Conservation (phyloP, 2,888 invertebrate species). For the Chaitophorus viminalis region DNA sequence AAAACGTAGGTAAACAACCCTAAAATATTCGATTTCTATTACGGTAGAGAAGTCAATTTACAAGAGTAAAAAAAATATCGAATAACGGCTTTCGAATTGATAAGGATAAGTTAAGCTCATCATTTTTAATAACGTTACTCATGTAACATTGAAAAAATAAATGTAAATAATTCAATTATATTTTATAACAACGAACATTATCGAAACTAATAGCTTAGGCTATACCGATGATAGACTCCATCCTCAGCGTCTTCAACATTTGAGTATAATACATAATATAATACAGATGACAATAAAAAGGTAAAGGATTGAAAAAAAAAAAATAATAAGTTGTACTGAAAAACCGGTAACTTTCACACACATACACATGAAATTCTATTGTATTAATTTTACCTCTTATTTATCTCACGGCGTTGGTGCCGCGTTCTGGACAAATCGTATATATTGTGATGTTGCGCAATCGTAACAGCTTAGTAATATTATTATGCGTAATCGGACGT, state of each 20-base stretch:
- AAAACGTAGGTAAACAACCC: no score
- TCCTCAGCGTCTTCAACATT: no score
- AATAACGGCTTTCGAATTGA: not conserved
- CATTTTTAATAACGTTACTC: no score
- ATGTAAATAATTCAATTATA: no score
- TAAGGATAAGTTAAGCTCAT: not conserved
- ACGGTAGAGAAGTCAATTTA: not conserved
- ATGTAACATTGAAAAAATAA: no score
- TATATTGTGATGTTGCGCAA: constrained; percentile 4
- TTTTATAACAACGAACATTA: no score
- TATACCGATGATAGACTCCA: no score
- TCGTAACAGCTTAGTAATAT: not conserved
- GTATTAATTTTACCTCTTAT: not conserved
- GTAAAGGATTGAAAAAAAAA: not conserved
- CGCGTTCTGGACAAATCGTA: not conserved
- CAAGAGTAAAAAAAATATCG: not conserved
- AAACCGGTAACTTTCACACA: constrained; percentile 47
- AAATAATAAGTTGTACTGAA: not conserved
- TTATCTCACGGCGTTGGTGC: not conserved
- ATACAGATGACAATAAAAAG: not conserved
- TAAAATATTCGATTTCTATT: not conserved
- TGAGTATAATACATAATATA: no score
- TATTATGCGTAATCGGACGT: constrained; percentile 14
- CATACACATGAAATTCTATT: not conserved
- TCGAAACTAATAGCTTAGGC: no score